These are phyloP conservation scores for Eremophila alpestris DNA, from an alignment of 2,797 vertebrate genomes.

Conservation along the genomic window DNA sequence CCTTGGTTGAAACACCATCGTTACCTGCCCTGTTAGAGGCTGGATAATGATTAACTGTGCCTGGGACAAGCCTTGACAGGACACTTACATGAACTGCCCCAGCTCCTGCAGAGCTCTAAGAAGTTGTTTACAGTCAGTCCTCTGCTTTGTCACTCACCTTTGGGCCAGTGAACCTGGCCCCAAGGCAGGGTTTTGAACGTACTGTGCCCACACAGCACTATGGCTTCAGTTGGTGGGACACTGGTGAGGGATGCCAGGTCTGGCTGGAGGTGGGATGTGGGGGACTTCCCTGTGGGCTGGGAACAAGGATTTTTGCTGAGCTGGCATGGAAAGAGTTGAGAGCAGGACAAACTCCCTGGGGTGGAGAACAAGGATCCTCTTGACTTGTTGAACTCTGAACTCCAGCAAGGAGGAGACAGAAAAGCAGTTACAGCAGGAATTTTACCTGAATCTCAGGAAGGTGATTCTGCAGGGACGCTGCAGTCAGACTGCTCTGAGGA, in stretches of 20 bases:
- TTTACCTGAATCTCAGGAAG: not conserved
- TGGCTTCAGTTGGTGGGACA: not conserved
- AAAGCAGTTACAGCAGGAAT: not conserved
- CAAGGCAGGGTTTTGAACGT: not conserved
- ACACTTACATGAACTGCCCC: not conserved
- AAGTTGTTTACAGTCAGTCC: not conserved
- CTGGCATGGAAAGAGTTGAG: not conserved
- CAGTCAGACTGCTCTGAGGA: not conserved
- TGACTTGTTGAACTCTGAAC: not conserved
- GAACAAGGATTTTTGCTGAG: not conserved
- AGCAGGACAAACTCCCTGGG: not conserved
- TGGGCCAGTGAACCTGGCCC: not conserved
- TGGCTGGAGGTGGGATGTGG: not conserved
- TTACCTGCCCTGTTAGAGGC: fast-evolving
- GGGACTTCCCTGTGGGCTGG: not conserved
- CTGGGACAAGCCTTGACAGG: not conserved
- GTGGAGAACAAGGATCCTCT: not conserved
- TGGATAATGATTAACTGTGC: not conserved
- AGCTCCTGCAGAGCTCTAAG: not conserved
- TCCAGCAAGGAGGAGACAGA: not conserved
- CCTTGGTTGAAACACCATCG: fast-evolving
- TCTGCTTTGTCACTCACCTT: not conserved
- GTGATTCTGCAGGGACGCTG: not conserved
- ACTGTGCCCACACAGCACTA: not conserved
- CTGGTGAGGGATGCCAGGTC: not conserved